Conservation (phyloP, 2,888 invertebrate species). For the Adelphocoris suturalis region DNA sequence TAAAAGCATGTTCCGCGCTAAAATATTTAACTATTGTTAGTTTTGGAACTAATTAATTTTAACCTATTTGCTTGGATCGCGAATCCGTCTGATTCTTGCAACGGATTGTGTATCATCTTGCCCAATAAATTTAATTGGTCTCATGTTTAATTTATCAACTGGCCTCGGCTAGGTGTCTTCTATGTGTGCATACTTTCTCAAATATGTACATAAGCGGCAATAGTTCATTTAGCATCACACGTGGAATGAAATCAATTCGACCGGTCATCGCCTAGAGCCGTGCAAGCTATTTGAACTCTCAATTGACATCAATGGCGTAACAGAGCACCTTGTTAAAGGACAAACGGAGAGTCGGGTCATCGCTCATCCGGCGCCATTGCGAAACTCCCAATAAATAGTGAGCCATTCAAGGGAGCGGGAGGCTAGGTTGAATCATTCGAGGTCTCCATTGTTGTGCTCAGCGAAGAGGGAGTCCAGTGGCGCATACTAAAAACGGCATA, state of each 20-base stretch:
- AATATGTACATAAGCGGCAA: not conserved
- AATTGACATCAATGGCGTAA: conserved; percentile 53
- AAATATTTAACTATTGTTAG: no score
- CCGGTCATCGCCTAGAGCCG: not conserved
- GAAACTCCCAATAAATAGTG: conserved; percentile 23
- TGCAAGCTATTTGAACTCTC: conserved; percentile 38
- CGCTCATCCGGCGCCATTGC: conserved; percentile 9
- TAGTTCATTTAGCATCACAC: not conserved
- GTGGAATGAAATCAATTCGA: conserved; percentile 4
- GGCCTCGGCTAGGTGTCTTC: no score
- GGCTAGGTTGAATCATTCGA: not conserved
- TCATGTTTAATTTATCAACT: no score
- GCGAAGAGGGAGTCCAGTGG: not conserved
- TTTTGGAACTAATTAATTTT: no score
- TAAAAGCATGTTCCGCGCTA: no score
- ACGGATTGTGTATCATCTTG: no score
- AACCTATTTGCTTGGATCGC: no score
- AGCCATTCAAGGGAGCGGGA: not conserved
- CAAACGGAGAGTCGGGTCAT: conserved; percentile 30
- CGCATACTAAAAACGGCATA: conserved; percentile 1
- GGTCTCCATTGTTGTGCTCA: conserved; percentile 9
- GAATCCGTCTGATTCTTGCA: no score
- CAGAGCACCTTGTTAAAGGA: conserved; percentile 41
- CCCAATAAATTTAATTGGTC: no score
- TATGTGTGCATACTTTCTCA: no score